Base-by-base conservation (phyloP, 2,888 invertebrate genomes). In the Eupithecia subfuscata region DNA sequence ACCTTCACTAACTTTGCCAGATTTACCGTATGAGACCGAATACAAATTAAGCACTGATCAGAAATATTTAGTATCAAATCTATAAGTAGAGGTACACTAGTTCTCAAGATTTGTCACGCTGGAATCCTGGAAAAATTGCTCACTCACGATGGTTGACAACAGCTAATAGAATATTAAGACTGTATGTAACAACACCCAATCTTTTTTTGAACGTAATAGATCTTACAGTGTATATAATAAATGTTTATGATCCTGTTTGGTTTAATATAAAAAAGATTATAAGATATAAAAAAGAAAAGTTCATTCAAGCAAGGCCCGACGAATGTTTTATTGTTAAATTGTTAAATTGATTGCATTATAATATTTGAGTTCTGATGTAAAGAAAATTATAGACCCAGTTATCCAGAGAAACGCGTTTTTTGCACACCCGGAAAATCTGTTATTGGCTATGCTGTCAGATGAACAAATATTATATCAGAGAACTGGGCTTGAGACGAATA, bases 321-420 rank as follows among this genome's bases (percentile, higher is more conserved):
- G 37, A 2, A 37, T 5, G 37, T 37, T 37, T 37, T 37, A n/a
- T n/a, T n/a, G n/a, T n/a, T n/a, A n/a, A n/a, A n/a, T n/a, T n/a
- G n/a, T n/a, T 5, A 37, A 37, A 7, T 4, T 37, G n/a, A 52
- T 52, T 52, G 52, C n/a, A 52, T 52, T n/a, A 52, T 52, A n/a
- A n/a, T 52, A n/a, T 52, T 52, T 52, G 52, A 52, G n/a, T 52
- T 52, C 52, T 52, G 52, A 52, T 52, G 52, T n/a, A n/a, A n/a
- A n/a, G n/a, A 52, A 52, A 8, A 52, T 52, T 52, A 52, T 52
- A 52, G 52, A n/a, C 52, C n/a, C n/a, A 52, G 52, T 52, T n/a
- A 52, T 52, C 9, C 52, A n/a, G n/a, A 52, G n/a, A 52, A 52
- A 52, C 52, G 9, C 52, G n/a, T 52, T 52, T 52, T 52, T 52